A percentile compares a stretch with the other conserved stretches of the same genome.
Conservation (phyloP, 2,888 invertebrate species). For the Chloromyia formosa region DNA sequence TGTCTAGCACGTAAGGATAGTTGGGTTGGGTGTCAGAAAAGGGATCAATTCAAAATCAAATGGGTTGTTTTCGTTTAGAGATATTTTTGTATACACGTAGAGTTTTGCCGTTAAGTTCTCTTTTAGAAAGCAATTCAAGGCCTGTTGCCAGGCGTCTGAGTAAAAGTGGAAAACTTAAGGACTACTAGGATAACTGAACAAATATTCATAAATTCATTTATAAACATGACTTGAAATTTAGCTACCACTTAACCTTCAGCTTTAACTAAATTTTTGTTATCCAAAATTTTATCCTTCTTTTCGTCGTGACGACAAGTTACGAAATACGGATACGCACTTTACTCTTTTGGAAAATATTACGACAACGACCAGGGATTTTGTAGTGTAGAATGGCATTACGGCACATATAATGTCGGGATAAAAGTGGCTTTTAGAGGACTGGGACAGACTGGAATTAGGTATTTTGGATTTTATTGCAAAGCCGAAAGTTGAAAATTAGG, state of each 20-base stretch:
- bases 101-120: constrained; percentile 19
- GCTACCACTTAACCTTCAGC: constrained; percentile 32
- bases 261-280: constrained; percentile 17
- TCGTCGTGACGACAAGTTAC: neutral
- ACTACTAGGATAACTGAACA: constrained; percentile 4
- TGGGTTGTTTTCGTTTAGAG: constrained; percentile 13
- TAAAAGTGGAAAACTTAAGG: constrained; percentile 9
- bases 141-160: neutral
- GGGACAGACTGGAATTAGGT: neutral
- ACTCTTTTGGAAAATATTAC: neutral
- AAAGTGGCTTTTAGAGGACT: neutral
- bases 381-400: neutral
- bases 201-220: constrained; percentile 40
- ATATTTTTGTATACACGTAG: neutral
- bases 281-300: constrained; percentile 1
- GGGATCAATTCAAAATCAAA: constrained; percentile 24
- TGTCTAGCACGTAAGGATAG: neutral
- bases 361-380: neutral
- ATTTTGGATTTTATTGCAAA: neutral
- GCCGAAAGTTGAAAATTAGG: neutral
- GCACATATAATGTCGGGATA: neutral
- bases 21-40: neutral
- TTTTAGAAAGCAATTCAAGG: neutral
- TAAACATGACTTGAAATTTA: constrained; percentile 38
- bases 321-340: neutral